phyloP scores from a whole-genome alignment of 2,113 vertebrate species.

The Crocuta crocuta region DNA sequence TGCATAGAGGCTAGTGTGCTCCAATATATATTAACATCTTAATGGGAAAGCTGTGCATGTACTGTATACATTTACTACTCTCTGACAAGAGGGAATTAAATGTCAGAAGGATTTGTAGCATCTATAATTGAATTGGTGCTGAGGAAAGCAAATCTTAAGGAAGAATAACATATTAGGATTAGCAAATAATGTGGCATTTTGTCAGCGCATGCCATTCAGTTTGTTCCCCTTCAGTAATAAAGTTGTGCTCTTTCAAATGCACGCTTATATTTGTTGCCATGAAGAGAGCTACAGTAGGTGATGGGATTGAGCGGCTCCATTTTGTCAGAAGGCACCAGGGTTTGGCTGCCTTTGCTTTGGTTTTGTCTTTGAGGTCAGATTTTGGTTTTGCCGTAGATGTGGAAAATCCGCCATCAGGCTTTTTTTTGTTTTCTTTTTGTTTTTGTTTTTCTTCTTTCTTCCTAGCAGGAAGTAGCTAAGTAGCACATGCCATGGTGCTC shows the following conservation, averaged over 20 bases:
- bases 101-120: slow-evolving; percentile 96
- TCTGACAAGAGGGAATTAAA: slow-evolving; percentile 95
- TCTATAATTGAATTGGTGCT: slow-evolving; percentile 97
- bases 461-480: not conserved
- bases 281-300: slow-evolving; percentile 53
- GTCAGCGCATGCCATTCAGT: slow-evolving; percentile 85
- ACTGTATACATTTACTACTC: slow-evolving; percentile 89
- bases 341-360: not conserved
- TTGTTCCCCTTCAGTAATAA: slow-evolving; percentile 83
- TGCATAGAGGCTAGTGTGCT: slow-evolving; percentile 74
- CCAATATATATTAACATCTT: slow-evolving; percentile 93
- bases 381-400: not conserved
- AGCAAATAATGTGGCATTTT: slow-evolving; percentile 93
- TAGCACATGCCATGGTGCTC: not conserved
- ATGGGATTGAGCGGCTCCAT: slow-evolving; percentile 20
- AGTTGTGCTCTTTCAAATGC: slow-evolving; percentile 80
- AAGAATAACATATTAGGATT: slow-evolving; percentile 96
- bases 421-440: not conserved
- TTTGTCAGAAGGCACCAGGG: slow-evolving; percentile 19
- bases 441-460: not conserved
- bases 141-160: slow-evolving; percentile 93
- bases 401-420: not conserved
- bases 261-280: slow-evolving; percentile 71
- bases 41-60: slow-evolving; percentile 93
- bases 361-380: slow-evolving; percentile 76